A percentile compares a stretch with the other conserved stretches of the same genome.
phyloP scores from a whole-genome alignment of 1,140 invertebrate genomes.

The Heliothis subflexa region DNA sequence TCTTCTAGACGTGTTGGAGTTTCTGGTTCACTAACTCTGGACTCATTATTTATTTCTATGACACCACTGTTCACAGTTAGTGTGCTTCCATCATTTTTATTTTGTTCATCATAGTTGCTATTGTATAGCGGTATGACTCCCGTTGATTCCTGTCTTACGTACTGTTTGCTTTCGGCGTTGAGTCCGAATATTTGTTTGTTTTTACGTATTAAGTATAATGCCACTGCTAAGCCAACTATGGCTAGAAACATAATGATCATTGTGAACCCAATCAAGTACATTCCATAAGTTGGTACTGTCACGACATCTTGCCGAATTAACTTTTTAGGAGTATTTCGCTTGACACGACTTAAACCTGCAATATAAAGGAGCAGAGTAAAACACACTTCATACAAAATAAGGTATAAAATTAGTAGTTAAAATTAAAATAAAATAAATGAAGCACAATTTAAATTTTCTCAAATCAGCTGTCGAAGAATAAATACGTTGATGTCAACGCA shows the following conservation, averaged over 20 bases:
- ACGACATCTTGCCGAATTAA: not conserved
- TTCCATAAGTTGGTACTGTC: not conserved
- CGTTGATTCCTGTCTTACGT: conserved; percentile 1
- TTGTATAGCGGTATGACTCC: not conserved
- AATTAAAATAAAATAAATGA: too few relatives aligned
- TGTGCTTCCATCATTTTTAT: conserved; percentile 19
- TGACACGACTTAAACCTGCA: not conserved
- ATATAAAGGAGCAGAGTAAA: not conserved
- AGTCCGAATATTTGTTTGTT: not conserved
- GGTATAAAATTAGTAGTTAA: too few relatives aligned
- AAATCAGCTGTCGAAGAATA: too few relatives aligned
- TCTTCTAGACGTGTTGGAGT: not conserved
- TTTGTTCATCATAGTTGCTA: not conserved
- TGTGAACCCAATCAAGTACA: conserved; percentile 1
- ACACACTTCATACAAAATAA: too few relatives aligned
- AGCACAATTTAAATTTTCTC: too few relatives aligned
- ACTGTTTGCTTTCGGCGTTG: not conserved
- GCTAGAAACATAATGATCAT: not conserved
- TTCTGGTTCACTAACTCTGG: conserved; percentile 1
- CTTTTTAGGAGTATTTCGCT: not conserved
- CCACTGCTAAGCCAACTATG: not conserved
- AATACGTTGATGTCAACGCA: too few relatives aligned
- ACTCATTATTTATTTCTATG: not conserved
- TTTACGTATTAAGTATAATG: not conserved
- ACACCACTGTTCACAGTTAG: conserved; percentile 11